Conservation (phyloP, 2,113 vertebrate species). For the Semnornis frantzii region DNA sequence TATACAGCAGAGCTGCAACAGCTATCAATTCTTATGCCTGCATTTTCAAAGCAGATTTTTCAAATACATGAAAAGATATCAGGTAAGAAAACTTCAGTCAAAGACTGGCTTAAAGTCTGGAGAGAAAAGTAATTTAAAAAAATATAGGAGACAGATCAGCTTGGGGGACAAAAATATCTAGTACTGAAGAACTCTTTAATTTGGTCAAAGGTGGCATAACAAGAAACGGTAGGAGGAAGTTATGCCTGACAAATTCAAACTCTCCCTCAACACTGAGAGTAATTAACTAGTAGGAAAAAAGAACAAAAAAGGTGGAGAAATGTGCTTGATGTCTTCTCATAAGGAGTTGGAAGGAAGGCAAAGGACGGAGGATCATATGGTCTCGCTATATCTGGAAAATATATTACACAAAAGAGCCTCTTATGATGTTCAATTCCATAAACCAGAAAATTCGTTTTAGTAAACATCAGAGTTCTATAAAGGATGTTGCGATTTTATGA, state of each 20-base stretch:
- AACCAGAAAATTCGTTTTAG: background rate
- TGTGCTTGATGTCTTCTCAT: background rate
- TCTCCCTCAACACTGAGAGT: background rate
- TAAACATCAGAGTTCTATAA: background rate
- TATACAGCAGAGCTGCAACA: background rate
- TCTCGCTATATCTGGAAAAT: background rate
- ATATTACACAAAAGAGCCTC: background rate
- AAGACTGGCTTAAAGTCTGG: background rate
- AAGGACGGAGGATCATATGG: background rate
- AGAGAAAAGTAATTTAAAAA: background rate
- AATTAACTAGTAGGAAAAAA: background rate
- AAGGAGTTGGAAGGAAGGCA: background rate
- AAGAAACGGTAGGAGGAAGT: background rate
- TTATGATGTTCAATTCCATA: background rate
- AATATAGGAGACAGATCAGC: background rate
- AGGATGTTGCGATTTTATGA: background rate
- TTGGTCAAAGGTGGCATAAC: background rate
- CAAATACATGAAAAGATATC: background rate
- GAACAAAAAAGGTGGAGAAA: background rate
- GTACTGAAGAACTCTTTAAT: background rate
- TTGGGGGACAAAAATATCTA: background rate
- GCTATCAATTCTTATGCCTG: background rate
- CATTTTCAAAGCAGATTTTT: background rate
- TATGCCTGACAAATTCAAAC: background rate
- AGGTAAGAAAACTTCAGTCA: background rate